Conservation (phyloP, 2,113 vertebrate genomes). For the Mugil cephalus region DNA sequence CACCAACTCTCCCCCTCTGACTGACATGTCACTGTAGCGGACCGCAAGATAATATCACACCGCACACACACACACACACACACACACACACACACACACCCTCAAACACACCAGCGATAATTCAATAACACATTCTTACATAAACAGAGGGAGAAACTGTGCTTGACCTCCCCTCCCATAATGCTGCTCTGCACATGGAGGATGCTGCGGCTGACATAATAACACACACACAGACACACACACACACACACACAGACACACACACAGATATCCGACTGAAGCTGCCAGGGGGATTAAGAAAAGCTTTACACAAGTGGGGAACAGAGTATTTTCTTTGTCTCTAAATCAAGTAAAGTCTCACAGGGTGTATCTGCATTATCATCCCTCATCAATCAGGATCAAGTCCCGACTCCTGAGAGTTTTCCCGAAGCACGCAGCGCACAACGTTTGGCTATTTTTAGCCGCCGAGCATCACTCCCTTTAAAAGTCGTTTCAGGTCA, state of each 20-base stretch:
- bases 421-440: too few relatives aligned
- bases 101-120: constrained; percentile 26
- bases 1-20: constrained; percentile 54
- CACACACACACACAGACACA: constrained; percentile 31
- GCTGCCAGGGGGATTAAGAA: constrained; percentile 68
- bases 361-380: constrained; percentile 50
- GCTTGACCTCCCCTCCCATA: constrained; percentile 58
- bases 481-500: neutral
- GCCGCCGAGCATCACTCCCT: neutral
- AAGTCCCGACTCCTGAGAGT: too few relatives aligned
- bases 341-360: constrained; percentile 48
- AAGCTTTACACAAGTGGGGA: constrained; percentile 60
- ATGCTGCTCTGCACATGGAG: constrained; percentile 39
- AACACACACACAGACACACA: constrained; percentile 15
- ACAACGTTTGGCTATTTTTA: neutral
- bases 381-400: constrained; percentile 31
- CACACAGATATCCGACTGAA: constrained; percentile 44
- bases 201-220: constrained; percentile 46
- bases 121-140: constrained; percentile 65
- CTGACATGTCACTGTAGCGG: constrained; percentile 61
- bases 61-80: constrained; percentile 26
- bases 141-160: constrained; percentile 57
- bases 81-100: neutral
- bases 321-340: constrained; percentile 32
- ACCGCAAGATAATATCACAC: constrained; percentile 45